phyloP scores from a whole-genome alignment of 2,888 invertebrate species.

The Hypomecis atomaria region DNA sequence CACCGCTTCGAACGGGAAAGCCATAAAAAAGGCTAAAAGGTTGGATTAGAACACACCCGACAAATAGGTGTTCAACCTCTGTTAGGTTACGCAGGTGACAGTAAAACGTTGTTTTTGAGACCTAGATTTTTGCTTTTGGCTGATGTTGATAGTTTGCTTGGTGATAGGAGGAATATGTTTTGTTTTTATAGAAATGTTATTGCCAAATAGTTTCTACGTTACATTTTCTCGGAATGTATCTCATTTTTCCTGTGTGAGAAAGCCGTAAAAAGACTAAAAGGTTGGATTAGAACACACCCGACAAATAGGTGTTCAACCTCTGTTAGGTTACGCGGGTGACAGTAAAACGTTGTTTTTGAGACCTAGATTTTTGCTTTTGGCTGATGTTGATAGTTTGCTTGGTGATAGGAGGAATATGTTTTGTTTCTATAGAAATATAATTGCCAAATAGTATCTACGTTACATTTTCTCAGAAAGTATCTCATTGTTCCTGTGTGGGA shows the following conservation, averaged over 20 bases:
- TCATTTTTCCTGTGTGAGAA: constrained; percentile 4
- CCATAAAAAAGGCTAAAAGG: constrained; percentile 43
- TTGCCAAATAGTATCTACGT: no score
- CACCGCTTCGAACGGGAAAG: constrained; percentile 31
- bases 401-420: no score
- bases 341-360: neutral
- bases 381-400: no score
- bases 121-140: neutral
- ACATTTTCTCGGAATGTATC: no score
- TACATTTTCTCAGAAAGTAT: no score
- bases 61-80: constrained; percentile 39
- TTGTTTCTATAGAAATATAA: no score
- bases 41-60: constrained; percentile 38
- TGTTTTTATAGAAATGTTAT: no score
- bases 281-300: constrained; percentile 38
- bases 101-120: constrained; percentile 3
- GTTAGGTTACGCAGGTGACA: constrained; percentile 13
- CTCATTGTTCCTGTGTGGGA: neutral
- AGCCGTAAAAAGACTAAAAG: constrained; percentile 42
- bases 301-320: constrained; percentile 40
- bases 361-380: neutral
- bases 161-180: no score
- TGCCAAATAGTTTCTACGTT: no score
- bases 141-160: no score
- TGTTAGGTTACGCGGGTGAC: constrained; percentile 13